Evolutionary conservation across 2,888 invertebrate genomes (phyloP), one percentile per base, ranked within the genome.

Genomic region (Sylvicola fuscatus): DNA sequence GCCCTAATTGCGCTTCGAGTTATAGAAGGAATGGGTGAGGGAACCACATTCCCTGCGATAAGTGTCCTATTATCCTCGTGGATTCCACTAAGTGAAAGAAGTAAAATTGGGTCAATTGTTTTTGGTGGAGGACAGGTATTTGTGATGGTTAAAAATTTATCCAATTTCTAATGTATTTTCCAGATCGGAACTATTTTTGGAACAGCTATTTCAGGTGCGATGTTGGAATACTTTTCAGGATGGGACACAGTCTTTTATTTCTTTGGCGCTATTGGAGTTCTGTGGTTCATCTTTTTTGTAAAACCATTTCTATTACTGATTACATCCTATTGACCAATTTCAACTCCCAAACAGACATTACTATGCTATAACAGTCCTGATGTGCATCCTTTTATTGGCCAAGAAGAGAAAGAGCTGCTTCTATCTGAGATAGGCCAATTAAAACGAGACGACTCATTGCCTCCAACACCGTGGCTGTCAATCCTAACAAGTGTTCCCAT

Each of bases 21-120:
- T 1, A 47, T 83, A 3, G 82, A 83, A 65, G 87, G 87, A 28
- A 62, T 86, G 3, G 83, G 83, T 40, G 84, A 87, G 65, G 83
- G 83, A 15, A 78, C 80, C 3, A 82, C 82, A 1, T 83, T 76
- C 51, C 84, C 81, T 2, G 86, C 90, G 0, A 60, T 92, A 45
- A 83, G 80, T 50, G 75, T 78, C 0, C 62, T 86, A 53, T 56
- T 86, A 5, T 77, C 83, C 0, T 68, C 77, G 46, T 86, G 86
- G 86, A 76, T 80, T 0, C 83, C 83, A 0, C 59, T 76, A 1
- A 68, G 70, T 2, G 83, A 84, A 49, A 63, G 84, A 41, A 77
- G 80, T 7, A 69, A 75, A 40, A 68, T 84, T 51, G 81, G 82
- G 1, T 74, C 83, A 0, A 51, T 86, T 27, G 79, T 83, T 1